Conservation (phyloP, 2,113 vertebrate species). For the Cinclus cinclus region DNA sequence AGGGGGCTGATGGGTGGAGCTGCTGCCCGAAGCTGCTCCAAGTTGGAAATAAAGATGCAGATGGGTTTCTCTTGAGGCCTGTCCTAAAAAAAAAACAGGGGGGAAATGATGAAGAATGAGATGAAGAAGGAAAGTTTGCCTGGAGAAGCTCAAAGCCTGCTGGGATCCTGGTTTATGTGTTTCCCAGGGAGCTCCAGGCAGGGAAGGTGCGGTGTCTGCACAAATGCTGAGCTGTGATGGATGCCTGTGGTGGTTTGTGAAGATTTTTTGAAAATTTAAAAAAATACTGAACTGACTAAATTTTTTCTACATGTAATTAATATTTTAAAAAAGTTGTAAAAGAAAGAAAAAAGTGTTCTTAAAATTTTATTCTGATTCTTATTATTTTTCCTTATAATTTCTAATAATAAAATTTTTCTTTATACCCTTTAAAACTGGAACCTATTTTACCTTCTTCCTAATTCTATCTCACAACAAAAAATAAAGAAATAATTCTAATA, state of each 20-base stretch:
- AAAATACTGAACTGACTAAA: too few relatives aligned
- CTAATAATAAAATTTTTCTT: too few relatives aligned
- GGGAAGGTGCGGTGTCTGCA: background rate
- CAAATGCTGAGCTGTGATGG: background rate
- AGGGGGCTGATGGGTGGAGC: slow-evolving; percentile 86
- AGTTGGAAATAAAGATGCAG: slow-evolving; percentile 87
- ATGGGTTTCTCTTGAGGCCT: slow-evolving; percentile 89
- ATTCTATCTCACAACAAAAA: too few relatives aligned
- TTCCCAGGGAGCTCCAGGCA: background rate
- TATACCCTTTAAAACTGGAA: too few relatives aligned
- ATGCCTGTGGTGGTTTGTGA: background rate
- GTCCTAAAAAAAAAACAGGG: slow-evolving; percentile 70
- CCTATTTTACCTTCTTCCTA: too few relatives aligned
- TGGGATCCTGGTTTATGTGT: background rate
- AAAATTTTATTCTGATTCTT: too few relatives aligned
- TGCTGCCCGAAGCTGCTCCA: slow-evolving; percentile 82
- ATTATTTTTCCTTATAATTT: too few relatives aligned
- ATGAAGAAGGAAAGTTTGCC: background rate
- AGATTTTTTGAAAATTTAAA: too few relatives aligned
- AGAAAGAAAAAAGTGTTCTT: too few relatives aligned
- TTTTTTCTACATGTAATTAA: too few relatives aligned
- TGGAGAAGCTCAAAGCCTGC: fast-evolving
- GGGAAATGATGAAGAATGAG: background rate
- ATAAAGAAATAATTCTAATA: too few relatives aligned
- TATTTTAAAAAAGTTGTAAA: too few relatives aligned